These are phyloP conservation scores for Smittia aterrima DNA, from an alignment of 2,888 invertebrate genomes.

Conservation along the genomic window DNA sequence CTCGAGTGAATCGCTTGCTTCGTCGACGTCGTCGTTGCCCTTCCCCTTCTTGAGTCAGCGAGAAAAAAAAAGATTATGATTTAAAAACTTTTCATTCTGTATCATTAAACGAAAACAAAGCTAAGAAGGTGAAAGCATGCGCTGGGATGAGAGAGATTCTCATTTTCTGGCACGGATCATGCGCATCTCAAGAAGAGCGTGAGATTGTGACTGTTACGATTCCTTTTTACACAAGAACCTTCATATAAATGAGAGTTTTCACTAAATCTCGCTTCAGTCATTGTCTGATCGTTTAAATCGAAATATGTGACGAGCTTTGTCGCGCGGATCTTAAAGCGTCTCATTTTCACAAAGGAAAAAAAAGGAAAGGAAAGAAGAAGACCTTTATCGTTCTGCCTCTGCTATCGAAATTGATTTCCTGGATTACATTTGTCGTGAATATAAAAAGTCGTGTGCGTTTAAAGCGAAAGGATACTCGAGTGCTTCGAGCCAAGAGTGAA, in stretches of 20 bases:
- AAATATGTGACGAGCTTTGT: neutral
- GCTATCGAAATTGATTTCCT: constrained; percentile 25
- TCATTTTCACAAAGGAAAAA: neutral
- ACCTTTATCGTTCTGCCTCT: neutral
- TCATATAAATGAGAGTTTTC: constrained; percentile 35
- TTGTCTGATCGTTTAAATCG: neutral
- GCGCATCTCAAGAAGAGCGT: constrained; percentile 11
- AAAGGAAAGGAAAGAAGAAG: neutral
- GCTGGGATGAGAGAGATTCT: neutral
- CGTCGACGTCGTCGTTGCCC: neutral
- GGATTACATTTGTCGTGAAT: constrained; percentile 9
- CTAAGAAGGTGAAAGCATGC: constrained; percentile 3
- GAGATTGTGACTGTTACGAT: neutral
- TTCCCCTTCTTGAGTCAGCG: neutral
- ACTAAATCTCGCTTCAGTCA: constrained; percentile 19
- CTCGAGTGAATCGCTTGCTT: neutral
- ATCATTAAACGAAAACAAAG: constrained; percentile 25
- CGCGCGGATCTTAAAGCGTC: neutral
- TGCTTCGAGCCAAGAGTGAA: neutral
- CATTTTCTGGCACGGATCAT: constrained; percentile 29
- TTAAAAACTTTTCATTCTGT: constrained; percentile 19
- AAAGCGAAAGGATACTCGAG: constrained; percentile 1
- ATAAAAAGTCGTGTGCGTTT: neutral
- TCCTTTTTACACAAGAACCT: neutral
- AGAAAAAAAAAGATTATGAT: neutral